phyloP scores from a whole-genome alignment of 2,113 vertebrate species.

The Python bivittatus region DNA sequence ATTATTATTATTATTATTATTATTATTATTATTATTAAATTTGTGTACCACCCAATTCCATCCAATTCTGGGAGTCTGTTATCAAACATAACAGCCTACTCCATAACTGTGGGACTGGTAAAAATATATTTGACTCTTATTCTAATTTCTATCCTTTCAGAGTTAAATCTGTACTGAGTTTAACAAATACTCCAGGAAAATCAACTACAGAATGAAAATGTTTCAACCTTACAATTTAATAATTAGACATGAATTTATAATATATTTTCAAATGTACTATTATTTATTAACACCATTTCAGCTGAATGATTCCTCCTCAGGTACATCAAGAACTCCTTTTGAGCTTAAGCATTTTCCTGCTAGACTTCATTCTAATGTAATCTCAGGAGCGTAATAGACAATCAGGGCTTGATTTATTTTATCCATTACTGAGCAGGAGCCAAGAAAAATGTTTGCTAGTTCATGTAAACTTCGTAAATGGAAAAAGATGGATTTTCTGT shows the following conservation, averaged over 20 bases:
- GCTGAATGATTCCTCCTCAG: not conserved
- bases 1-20: not conserved
- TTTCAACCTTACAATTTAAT: not conserved
- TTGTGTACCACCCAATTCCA: not conserved
- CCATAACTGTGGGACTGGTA: not conserved
- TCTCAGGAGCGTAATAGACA: conserved; percentile 6
- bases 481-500: conserved; percentile 14
- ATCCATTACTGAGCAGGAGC: not conserved
- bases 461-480: not conserved
- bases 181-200: not conserved
- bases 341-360: not conserved
- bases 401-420: conserved; percentile 8
- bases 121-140: not conserved
- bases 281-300: not conserved
- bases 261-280: not conserved
- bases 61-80: not conserved
- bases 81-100: not conserved
- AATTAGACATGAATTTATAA: not conserved
- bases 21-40: not conserved
- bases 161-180: not conserved
- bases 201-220: not conserved
- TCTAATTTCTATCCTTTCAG: not conserved
- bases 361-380: conserved; percentile 10
- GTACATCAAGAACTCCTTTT: not conserved
- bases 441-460: conserved; percentile 1